Percentiles rank a stretch among this genome's conserved stretches.
phyloP scores from a whole-genome alignment of 2,797 vertebrate genomes.

The Hemibagrus guttatus region DNA sequence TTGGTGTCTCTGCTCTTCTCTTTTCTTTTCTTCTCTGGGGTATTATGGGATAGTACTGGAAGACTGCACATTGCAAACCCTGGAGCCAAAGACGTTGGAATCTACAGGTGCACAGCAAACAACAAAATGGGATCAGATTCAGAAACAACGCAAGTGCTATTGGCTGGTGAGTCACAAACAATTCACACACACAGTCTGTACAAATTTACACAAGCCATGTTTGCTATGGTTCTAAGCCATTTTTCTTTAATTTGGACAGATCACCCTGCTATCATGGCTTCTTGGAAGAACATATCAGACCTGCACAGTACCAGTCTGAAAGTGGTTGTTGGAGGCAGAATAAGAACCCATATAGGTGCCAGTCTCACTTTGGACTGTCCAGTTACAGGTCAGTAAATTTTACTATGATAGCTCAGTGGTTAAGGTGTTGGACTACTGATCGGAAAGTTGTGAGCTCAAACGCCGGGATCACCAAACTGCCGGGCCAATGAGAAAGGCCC shows the following conservation, averaged over 20 bases:
- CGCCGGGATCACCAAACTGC: too few relatives aligned
- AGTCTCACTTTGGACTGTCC: constrained; percentile 82
- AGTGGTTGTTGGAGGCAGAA: constrained; percentile 72
- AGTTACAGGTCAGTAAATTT: constrained; percentile 76
- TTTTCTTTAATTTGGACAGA: constrained; percentile 68
- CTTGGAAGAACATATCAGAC: constrained; percentile 73
- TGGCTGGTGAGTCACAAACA: constrained; percentile 75
- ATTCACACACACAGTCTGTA: neutral
- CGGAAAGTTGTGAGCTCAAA: too few relatives aligned
- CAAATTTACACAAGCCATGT: neutral
- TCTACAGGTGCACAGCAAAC: constrained; percentile 78
- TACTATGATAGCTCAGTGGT: neutral
- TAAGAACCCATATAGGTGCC: constrained; percentile 68
- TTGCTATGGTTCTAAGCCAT: constrained; percentile 6
- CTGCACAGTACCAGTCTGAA: constrained; percentile 64
- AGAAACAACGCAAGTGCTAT: constrained; percentile 75
- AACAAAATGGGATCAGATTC: constrained; percentile 77
- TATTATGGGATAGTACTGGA: constrained; percentile 70
- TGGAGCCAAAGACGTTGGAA: constrained; percentile 75
- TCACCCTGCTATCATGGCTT: constrained; percentile 75
- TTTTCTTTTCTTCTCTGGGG: constrained; percentile 61
- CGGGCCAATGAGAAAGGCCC: too few relatives aligned
- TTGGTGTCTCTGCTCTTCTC: constrained; percentile 28
- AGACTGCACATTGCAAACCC: constrained; percentile 78
- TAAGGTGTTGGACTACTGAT: too few relatives aligned